A percentile compares a stretch with the other conserved stretches of the same genome.
phyloP scores from a whole-genome alignment of 1,140 invertebrate genomes.

The Ganaspis sp. region DNA sequence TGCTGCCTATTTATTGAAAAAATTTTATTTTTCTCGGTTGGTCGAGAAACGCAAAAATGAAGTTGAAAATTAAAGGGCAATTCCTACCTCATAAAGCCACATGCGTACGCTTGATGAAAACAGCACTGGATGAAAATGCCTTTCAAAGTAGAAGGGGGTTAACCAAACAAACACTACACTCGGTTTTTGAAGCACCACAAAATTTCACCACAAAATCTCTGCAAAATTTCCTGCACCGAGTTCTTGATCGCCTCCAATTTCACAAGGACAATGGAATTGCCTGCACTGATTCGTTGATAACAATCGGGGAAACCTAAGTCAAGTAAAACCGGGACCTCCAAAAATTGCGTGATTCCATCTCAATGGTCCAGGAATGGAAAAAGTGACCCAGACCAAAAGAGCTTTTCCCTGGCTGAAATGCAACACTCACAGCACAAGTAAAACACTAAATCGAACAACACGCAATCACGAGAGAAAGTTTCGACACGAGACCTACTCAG shows the following conservation, averaged over 20 bases:
- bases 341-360: too few species aligned
- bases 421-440: conserved; percentile 14
- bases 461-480: conserved; percentile 40
- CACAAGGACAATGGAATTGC: too few species aligned
- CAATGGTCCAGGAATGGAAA: background rate
- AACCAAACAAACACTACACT: conserved; percentile 31
- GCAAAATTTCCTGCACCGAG: too few species aligned
- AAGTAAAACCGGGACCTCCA: too few species aligned
- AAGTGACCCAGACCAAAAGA: too few species aligned
- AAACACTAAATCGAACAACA: conserved; percentile 52
- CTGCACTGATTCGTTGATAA: too few species aligned
- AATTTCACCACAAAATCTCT: background rate
- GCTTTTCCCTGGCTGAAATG: too few species aligned
- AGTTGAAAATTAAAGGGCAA: background rate
- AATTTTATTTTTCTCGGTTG: too few species aligned
- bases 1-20: too few species aligned
- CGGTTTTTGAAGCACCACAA: background rate
- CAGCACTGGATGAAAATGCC: too few species aligned
- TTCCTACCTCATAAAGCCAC: conserved; percentile 67
- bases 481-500: conserved; percentile 58
- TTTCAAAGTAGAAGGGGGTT: background rate
- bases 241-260: background rate
- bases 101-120: conserved; percentile 66
- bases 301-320: too few species aligned
- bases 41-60: too few species aligned